Conservation (phyloP, 64 coral and sea anemone species). For the Montipora sp. region DNA sequence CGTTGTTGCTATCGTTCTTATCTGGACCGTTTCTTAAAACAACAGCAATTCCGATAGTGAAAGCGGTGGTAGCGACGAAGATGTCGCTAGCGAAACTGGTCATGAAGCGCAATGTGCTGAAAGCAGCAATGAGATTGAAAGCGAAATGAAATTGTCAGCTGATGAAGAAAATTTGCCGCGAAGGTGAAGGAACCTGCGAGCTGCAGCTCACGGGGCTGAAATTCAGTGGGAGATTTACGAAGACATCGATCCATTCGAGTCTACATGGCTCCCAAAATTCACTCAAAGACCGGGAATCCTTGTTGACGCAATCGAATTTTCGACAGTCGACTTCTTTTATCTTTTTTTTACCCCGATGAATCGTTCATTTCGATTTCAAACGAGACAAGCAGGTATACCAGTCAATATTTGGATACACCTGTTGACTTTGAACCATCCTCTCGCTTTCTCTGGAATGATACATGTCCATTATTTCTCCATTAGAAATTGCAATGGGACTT, state of each 20-base stretch:
- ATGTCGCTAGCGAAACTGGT: neutral
- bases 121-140: neutral
- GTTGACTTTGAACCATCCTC: constrained; percentile 50
- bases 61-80: neutral
- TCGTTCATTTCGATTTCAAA: constrained; percentile 60
- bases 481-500: constrained; percentile 79
- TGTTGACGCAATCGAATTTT: constrained; percentile 50
- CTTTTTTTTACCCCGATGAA: constrained; percentile 61
- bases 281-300: constrained; percentile 46
- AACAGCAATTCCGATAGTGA: too few relatives aligned
- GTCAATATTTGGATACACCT: constrained; percentile 53
- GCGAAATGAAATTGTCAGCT: neutral
- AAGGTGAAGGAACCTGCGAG: neutral
- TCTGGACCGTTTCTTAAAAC: too few relatives aligned
- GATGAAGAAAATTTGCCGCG: neutral
- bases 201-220: neutral
- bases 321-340: constrained; percentile 58
- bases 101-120: neutral
- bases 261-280: constrained; percentile 59
- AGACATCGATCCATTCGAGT: constrained; percentile 43
- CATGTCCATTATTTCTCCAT: too few relatives aligned
- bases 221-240: constrained; percentile 52
- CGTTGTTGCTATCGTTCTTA: too few relatives aligned
- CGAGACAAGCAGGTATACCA: constrained; percentile 58
- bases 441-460: constrained; percentile 55